Evolutionary conservation across 2,797 vertebrate genomes (phyloP).

Genomic region (Spinus pinus): DNA sequence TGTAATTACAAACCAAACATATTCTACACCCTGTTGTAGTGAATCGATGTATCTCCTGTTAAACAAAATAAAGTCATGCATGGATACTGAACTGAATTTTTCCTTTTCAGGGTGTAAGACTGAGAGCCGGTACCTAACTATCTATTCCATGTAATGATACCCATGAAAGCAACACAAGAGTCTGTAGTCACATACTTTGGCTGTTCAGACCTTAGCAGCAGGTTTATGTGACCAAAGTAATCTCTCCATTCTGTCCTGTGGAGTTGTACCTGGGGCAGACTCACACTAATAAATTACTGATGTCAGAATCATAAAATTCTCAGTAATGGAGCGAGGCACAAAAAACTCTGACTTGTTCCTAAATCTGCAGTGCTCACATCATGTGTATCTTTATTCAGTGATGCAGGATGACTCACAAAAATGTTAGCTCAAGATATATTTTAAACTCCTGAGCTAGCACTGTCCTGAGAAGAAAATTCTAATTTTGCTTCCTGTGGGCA

Average conservation of each 20-base stretch:
- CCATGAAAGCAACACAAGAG: background rate
- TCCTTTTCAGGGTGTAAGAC: background rate
- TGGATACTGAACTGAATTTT: background rate
- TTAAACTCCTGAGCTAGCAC: conserved; percentile 39
- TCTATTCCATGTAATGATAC: background rate
- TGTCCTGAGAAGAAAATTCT: conserved; percentile 44
- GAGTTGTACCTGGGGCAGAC: background rate
- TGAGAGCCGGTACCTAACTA: background rate
- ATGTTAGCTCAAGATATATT: conserved; percentile 55
- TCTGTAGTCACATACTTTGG: background rate
- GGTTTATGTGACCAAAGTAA: background rate
- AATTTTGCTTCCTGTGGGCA: conserved; percentile 54
- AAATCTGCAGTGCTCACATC: conserved; percentile 38
- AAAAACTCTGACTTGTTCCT: background rate
- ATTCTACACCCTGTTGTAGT: background rate
- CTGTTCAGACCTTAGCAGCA: background rate
- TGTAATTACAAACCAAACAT: background rate
- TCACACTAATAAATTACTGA: background rate
- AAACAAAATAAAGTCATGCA: background rate
- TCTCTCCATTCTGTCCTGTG: background rate
- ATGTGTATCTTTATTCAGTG: conserved; percentile 32
- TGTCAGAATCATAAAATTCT: background rate
- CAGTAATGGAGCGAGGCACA: background rate
- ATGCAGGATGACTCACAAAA: conserved; percentile 36
- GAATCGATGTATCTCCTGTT: background rate